Percentiles rank a stretch among this genome's conserved stretches.
Conservation (phyloP, 2,797 vertebrate genomes). For the Phoebastria nigripes region DNA sequence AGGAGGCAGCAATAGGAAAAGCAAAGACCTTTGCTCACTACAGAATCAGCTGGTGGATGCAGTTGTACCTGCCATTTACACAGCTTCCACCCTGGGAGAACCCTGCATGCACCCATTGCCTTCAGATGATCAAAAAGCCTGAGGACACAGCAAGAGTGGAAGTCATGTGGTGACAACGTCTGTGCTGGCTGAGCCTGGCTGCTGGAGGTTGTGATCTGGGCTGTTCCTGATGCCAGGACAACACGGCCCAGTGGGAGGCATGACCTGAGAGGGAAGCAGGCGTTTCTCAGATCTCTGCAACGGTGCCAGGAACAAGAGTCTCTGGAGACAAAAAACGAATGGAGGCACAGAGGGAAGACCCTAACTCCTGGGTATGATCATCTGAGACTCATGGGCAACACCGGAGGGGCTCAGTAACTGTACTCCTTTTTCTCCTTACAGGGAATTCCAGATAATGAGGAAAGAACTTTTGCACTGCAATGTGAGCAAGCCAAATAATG, state of each 20-base stretch:
- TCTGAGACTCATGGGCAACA: background rate
- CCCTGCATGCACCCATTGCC: background rate
- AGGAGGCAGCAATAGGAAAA: background rate
- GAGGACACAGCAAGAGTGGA: background rate
- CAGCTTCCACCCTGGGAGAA: background rate
- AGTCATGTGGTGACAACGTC: background rate
- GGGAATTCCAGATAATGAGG: background rate
- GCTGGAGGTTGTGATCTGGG: background rate
- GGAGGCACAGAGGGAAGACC: background rate
- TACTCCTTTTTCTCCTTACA: background rate
- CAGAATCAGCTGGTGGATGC: background rate
- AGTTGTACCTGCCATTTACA: background rate
- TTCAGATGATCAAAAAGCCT: background rate
- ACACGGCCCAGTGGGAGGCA: accelerated
- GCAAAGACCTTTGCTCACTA: background rate
- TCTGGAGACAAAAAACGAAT: background rate
- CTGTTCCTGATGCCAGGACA: background rate
- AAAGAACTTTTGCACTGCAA: background rate
- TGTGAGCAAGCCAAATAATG: background rate
- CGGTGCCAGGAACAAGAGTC: background rate
- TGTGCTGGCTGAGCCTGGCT: slow-evolving; percentile 1
- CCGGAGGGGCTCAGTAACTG: background rate
- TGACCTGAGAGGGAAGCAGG: background rate
- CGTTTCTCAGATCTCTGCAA: background rate
- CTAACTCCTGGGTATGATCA: background rate